Base-by-base conservation (phyloP, 2,888 invertebrate species). In the Clusia tigrina region DNA sequence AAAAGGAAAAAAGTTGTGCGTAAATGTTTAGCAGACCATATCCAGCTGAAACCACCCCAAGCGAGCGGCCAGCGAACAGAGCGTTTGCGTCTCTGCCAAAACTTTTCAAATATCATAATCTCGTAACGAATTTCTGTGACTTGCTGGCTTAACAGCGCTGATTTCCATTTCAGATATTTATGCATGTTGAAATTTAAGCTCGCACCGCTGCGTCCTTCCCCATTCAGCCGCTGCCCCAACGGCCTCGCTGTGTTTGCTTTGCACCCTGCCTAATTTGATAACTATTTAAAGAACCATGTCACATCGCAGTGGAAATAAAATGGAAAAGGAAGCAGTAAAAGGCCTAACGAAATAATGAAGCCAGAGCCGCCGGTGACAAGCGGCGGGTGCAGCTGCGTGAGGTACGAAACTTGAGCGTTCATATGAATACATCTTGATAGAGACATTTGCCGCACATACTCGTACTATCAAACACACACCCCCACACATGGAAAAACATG, bases 281-380 rank as follows among this genome's bases (percentile, higher is more conserved):
- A 22, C 48, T 48, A 48, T 48, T 48, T 48, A 48, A 20, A 15
- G 15, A 48, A 48, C 22, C 48, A 48, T 48, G 48, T 48, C 48
- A 48, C 48, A 48, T 48, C 48, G 48, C 48, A 48, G 20, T n/a
- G 42, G 10, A 48, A 15, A 5, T 2, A 48, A 20, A 48, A 48
- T 20, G n/a, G n/a, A n/a, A n/a, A n/a, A n/a, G n/a, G n/a, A n/a
- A n/a, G n/a, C n/a, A 5, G 42, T 3, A 22, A 22, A 2, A 18
- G 48, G 15, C 48, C 48, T 48, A 48, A 48, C 48, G 48, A 48
- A 48, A 20, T 48, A 48, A 48, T 48, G 48, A 48, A 48, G 20
- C 48, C 18, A 15, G 20, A 3, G 48, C 48, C 48, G 48, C 48
- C 6, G 15, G 48, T 18, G 3, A 42, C 42, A 42, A n/a, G 10